phyloP scores from a whole-genome alignment of 2,113 vertebrate species.

The Helogale parvula region DNA sequence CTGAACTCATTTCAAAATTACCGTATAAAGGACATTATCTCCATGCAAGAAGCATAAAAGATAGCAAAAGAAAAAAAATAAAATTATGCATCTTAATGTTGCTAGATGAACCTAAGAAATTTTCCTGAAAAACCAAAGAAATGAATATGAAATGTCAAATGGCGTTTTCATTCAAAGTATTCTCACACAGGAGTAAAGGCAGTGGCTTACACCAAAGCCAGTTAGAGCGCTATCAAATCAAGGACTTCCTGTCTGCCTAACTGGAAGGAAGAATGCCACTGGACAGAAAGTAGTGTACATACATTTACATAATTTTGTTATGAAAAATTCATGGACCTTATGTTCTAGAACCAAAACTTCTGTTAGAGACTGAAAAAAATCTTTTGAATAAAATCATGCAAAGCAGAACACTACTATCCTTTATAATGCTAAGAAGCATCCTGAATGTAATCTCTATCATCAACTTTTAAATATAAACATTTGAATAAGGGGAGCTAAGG shows the following conservation, averaged over 20 bases:
- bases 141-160: constrained; percentile 26
- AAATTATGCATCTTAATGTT: neutral
- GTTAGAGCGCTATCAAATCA: neutral
- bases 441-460: neutral
- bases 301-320: neutral
- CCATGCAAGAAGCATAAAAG: neutral
- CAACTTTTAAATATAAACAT: constrained; percentile 19
- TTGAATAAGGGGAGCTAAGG: neutral
- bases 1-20: constrained; percentile 26
- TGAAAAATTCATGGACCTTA: constrained; percentile 1
- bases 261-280: neutral
- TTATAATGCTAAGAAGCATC: neutral
- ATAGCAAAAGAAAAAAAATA: constrained; percentile 3
- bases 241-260: neutral
- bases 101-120: neutral
- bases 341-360: constrained; percentile 1
- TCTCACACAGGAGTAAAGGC: neutral
- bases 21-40: neutral
- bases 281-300: neutral
- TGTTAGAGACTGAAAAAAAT: neutral
- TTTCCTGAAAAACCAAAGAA: neutral
- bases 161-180: constrained; percentile 26
- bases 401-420: neutral
- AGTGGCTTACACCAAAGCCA: neutral
- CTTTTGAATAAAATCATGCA: constrained; percentile 16